These are phyloP conservation scores for Romanogobio albipinnatus DNA, from an alignment of 2,113 vertebrate genomes.

Conservation along the genomic window DNA sequence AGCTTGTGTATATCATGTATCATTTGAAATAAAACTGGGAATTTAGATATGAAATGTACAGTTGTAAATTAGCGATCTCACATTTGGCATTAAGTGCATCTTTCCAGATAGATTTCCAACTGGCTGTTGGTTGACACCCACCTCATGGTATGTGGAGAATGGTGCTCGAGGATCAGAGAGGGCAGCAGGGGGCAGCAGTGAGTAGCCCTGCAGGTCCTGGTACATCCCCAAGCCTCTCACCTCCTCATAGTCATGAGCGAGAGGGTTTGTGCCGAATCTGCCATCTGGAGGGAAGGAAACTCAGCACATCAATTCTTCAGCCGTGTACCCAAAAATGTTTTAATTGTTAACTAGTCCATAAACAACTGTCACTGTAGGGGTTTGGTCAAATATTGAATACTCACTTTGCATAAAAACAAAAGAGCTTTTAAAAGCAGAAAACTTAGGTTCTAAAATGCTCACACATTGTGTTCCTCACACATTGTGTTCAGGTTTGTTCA, in stretches of 20 bases:
- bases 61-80: background rate
- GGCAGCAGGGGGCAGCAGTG: slow-evolving; percentile 50
- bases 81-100: background rate
- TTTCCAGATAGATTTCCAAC: background rate
- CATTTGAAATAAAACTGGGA: background rate
- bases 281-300: slow-evolving; percentile 52
- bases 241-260: slow-evolving; percentile 68
- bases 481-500: background rate
- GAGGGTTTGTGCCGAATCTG: slow-evolving; percentile 46
- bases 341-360: slow-evolving; percentile 9
- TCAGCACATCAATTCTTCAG: background rate
- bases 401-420: slow-evolving; percentile 5
- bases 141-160: slow-evolving; percentile 56
- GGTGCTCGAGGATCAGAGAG: slow-evolving; percentile 12
- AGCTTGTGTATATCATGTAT: background rate
- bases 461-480: no score
- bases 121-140: slow-evolving; percentile 23
- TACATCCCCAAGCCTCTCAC: slow-evolving; percentile 59
- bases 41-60: background rate
- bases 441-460: background rate
- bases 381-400: slow-evolving; percentile 13
- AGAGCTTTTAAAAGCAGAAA: slow-evolving; percentile 4
- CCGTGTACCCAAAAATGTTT: background rate
- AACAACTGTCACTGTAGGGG: background rate
- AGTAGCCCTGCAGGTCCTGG: slow-evolving; percentile 57